These are phyloP conservation scores for Laticauda laticaudata DNA, from an alignment of 2,113 vertebrate species.

Conservation along the genomic window DNA sequence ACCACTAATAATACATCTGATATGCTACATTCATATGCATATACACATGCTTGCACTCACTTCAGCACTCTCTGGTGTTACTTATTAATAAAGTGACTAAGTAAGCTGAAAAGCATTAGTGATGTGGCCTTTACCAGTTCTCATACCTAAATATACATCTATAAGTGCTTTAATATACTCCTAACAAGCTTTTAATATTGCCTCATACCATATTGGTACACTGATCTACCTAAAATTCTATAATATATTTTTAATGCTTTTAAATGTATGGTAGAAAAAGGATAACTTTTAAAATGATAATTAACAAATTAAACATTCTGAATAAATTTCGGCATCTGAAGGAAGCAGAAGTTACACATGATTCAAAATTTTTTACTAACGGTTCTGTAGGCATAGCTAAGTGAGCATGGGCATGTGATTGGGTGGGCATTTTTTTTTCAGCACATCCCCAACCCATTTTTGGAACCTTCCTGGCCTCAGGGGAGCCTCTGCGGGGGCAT, in stretches of 20 bases:
- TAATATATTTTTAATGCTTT: background rate
- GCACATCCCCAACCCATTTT: no score
- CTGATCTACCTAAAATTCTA: background rate
- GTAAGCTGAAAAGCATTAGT: constrained; percentile 15
- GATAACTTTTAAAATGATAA: background rate
- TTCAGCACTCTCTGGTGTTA: background rate
- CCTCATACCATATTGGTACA: background rate
- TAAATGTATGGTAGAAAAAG: background rate
- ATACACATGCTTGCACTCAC: background rate
- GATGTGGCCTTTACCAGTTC: constrained; percentile 1
- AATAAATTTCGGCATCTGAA: background rate
- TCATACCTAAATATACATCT: background rate
- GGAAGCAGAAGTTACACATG: background rate
- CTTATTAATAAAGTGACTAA: background rate
- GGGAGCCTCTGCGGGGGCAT: no score
- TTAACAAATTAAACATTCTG: background rate
- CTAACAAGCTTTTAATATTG: background rate
- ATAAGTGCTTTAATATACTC: background rate
- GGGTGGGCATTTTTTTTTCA: no score
- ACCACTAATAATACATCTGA: constrained; percentile 18
- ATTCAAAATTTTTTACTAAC: no score
- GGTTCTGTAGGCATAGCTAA: no score
- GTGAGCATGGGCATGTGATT: no score
- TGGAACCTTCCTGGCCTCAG: no score
- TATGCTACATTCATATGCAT: background rate